Evolutionary conservation across 2,797 vertebrate genomes (phyloP).

Genomic region (Falco novaeseelandiae): DNA sequence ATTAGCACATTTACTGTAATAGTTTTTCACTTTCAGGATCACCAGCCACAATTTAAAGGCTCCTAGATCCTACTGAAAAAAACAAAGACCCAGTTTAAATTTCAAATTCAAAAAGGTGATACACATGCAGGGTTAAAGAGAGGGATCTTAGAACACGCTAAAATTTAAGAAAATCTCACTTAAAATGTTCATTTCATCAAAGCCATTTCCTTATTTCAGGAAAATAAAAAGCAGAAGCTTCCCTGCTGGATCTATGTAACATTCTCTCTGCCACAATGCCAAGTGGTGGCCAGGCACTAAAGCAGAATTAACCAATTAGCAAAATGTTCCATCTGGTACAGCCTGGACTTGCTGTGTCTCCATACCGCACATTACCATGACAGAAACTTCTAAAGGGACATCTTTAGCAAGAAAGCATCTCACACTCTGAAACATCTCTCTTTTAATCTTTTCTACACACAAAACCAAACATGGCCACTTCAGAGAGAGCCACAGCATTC

Average conservation of each 20-base stretch:
- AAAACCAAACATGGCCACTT: constrained; percentile 18
- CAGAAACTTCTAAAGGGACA: background rate
- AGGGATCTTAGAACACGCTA: background rate
- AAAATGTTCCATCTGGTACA: constrained; percentile 5
- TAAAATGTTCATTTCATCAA: background rate
- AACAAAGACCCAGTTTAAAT: background rate
- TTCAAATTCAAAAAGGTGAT: background rate
- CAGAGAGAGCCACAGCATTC: background rate
- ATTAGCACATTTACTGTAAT: constrained; percentile 24
- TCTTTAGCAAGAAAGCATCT: constrained; percentile 24
- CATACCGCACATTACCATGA: background rate
- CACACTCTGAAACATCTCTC: background rate
- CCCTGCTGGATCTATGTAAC: constrained; percentile 27
- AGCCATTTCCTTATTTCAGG: background rate
- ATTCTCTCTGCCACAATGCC: background rate
- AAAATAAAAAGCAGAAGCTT: constrained; percentile 22
- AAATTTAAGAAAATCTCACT: background rate
- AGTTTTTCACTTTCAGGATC: constrained; percentile 10
- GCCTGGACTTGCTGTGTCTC: background rate
- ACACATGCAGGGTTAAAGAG: background rate
- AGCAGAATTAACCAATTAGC: constrained; percentile 50
- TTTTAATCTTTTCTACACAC: constrained; percentile 23
- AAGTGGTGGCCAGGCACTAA: constrained; percentile 36
- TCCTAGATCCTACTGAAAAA: background rate
- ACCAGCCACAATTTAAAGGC: background rate